Evolutionary conservation across 30 jellyfish, hydroid and myxozoan species (phyloP).

Genomic region (Chrysaora quinquecirrha): DNA sequence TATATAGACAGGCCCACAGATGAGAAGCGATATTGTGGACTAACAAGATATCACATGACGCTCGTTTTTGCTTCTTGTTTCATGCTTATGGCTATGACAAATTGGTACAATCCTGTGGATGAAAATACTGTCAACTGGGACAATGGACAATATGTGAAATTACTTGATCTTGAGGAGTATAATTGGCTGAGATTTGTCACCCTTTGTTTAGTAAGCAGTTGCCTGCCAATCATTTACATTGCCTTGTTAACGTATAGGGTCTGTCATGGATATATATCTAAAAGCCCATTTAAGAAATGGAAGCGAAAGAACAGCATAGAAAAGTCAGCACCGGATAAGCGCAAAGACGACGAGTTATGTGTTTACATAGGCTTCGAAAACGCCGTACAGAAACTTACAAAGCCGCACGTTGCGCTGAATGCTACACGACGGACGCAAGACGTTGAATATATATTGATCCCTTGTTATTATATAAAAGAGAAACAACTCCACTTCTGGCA

Average conservation of each 20-base stretch:
- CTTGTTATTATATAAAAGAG: constrained; percentile 70
- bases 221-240: constrained; percentile 68
- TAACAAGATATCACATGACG: constrained; percentile 54
- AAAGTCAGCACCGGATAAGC: not conserved
- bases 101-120: constrained; percentile 84
- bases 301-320: constrained; percentile 18
- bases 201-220: constrained; percentile 73
- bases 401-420: constrained; percentile 18
- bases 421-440: constrained; percentile 30
- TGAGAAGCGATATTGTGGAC: constrained; percentile 36
- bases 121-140: constrained; percentile 62
- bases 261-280: constrained; percentile 38
- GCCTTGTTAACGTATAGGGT: constrained; percentile 50
- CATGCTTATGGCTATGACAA: constrained; percentile 82
- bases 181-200: constrained; percentile 69
- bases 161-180: constrained; percentile 68
- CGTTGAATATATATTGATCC: constrained; percentile 37
- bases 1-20: constrained; percentile 31
- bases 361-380: constrained; percentile 51
- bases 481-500: constrained; percentile 82
- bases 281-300: constrained; percentile 4
- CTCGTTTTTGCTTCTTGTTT: constrained; percentile 64
- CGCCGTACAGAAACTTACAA: constrained; percentile 55
- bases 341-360: constrained; percentile 40
- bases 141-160: not conserved